phyloP scores from a whole-genome alignment of 2,888 invertebrate genomes.

The Augochlorella aurata region DNA sequence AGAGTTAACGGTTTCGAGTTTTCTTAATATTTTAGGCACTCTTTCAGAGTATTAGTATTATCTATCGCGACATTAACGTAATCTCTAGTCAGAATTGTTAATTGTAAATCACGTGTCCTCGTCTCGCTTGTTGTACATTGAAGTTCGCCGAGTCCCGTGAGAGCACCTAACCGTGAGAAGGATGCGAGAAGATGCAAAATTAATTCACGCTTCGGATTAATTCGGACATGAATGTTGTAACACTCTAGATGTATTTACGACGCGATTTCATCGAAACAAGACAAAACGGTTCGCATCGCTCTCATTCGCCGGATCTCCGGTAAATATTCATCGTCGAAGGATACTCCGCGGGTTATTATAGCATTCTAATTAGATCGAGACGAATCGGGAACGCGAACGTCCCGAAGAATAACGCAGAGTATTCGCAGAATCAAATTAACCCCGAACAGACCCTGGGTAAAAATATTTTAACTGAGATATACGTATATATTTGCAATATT shows the following conservation, averaged over 20 bases:
- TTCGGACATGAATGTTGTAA: background rate
- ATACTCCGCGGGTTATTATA: background rate
- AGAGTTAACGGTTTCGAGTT: background rate
- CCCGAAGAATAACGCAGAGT: background rate
- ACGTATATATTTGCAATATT: too few species aligned
- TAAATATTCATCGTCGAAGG: background rate
- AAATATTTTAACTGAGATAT: too few species aligned
- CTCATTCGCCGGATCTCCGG: background rate
- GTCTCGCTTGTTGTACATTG: background rate
- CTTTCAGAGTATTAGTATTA: slow-evolving; percentile 28
- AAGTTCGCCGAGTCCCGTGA: background rate
- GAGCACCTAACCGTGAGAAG: background rate
- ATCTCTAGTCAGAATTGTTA: slow-evolving; percentile 48
- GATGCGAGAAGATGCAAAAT: background rate
- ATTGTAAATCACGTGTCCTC: background rate
- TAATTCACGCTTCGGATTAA: background rate
- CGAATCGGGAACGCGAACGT: too few species aligned
- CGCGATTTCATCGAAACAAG: background rate
- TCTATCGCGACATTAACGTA: slow-evolving; percentile 22
- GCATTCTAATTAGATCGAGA: background rate
- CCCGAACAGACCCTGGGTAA: background rate
- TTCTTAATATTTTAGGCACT: slow-evolving; percentile 6
- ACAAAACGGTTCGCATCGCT: slow-evolving; percentile 10
- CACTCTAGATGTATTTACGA: background rate
- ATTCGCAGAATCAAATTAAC: background rate